phyloP scores from a whole-genome alignment of 1,140 invertebrate genomes.

The Bombus ignitus region DNA sequence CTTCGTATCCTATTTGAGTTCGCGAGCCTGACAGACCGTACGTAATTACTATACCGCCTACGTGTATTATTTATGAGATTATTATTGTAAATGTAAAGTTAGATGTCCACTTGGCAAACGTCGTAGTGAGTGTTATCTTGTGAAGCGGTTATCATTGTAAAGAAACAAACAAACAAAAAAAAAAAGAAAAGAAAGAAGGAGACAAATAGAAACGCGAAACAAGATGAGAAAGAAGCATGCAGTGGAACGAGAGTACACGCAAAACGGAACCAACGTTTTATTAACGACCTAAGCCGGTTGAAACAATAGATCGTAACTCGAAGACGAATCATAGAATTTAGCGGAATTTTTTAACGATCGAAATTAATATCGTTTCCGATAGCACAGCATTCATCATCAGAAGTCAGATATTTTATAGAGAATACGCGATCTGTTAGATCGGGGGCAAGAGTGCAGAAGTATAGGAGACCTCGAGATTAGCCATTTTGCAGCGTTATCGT shows the following conservation, averaged over 20 bases:
- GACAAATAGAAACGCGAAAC: neutral
- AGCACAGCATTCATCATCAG: constrained; percentile 17
- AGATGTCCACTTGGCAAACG: constrained; percentile 51
- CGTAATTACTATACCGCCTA: constrained; percentile 50
- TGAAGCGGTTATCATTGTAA: constrained; percentile 18
- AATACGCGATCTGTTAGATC: neutral
- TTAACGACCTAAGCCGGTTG: constrained; percentile 29
- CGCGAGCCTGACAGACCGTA: constrained; percentile 20
- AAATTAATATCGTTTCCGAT: constrained; percentile 44
- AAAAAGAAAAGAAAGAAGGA: neutral
- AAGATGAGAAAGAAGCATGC: neutral
- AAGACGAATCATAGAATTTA: constrained; percentile 34
- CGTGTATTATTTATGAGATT: constrained; percentile 69
- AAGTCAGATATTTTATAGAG: constrained; percentile 20
- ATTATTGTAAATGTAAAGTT: constrained; percentile 63
- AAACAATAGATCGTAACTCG: constrained; percentile 27
- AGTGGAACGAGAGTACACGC: constrained; percentile 1
- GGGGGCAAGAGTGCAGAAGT: neutral
- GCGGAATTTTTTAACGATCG: constrained; percentile 59
- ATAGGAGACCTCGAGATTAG: neutral
- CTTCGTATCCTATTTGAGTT: neutral
- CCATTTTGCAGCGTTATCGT: neutral
- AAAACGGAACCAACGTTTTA: constrained; percentile 59
- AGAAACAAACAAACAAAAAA: neutral
- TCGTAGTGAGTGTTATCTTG: constrained; percentile 43